These are phyloP conservation scores for Trichogramma evanescens DNA, from an alignment of 2,888 invertebrate genomes.

Conservation along the genomic window DNA sequence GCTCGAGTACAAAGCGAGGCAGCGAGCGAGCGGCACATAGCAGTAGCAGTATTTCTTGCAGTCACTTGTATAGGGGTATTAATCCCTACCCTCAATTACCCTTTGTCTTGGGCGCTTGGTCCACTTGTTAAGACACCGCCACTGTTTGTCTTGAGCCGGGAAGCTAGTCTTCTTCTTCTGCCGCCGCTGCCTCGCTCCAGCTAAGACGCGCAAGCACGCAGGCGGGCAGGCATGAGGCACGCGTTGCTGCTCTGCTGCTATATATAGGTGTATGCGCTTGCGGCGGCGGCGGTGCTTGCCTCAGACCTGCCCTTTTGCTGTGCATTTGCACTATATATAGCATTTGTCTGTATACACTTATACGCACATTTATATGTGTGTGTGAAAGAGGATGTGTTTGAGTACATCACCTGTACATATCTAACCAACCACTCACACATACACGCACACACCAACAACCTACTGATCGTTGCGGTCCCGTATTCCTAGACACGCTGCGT, in stretches of 20 bases:
- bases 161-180: constrained; percentile 16
- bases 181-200: constrained; percentile 17
- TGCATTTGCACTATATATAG: not conserved
- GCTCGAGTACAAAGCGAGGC: not conserved
- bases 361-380: not conserved
- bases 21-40: constrained; percentile 6
- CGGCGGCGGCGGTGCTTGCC: not conserved
- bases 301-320: not conserved
- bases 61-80: constrained; percentile 47
- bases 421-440: not conserved
- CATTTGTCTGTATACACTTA: not conserved
- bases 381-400: not conserved
- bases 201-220: not conserved
- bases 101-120: constrained; percentile 49
- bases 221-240: not conserved
- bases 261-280: not conserved
- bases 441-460: constrained; percentile 26
- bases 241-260: not conserved
- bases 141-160: constrained; percentile 48
- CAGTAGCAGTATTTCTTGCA: too few relatives aligned
- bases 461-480: constrained; percentile 47
- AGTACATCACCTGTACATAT: not conserved
- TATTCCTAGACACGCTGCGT: constrained; percentile 23
- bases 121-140: constrained; percentile 49
- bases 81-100: constrained; percentile 49